Percentiles rank a stretch among this genome's conserved stretches.
Evolutionary conservation across 2,888 invertebrate genomes (phyloP).

Genomic region (Anthophora plumipes): DNA sequence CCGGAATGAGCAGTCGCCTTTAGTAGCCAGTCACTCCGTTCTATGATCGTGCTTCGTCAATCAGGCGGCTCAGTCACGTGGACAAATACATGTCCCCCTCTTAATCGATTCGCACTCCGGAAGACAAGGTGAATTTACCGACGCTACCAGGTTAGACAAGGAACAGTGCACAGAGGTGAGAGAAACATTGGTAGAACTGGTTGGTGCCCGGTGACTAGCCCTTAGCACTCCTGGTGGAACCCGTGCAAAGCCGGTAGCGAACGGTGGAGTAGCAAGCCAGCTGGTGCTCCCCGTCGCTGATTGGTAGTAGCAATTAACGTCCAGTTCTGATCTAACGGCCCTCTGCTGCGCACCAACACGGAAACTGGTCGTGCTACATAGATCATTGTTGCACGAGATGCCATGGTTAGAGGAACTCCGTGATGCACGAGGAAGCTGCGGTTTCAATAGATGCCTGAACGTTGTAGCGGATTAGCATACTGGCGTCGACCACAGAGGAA

Average conservation of each 20-base stretch:
- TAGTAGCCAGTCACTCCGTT: slow-evolving; percentile 27
- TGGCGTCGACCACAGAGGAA: slow-evolving; percentile 70
- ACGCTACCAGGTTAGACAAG: slow-evolving; percentile 19
- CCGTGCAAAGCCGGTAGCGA: slow-evolving; percentile 7
- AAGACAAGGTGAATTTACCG: slow-evolving; percentile 65
- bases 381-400: slow-evolving; percentile 79
- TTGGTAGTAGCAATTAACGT: slow-evolving; percentile 82
- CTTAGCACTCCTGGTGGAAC: slow-evolving; percentile 49
- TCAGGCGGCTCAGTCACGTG: slow-evolving; percentile 62
- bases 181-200: slow-evolving; percentile 46
- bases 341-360: slow-evolving; percentile 71
- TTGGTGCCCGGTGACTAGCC: slow-evolving; percentile 55
- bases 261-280: slow-evolving; percentile 33
- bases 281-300: slow-evolving; percentile 73
- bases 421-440: slow-evolving; percentile 71
- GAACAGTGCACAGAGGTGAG: slow-evolving; percentile 39
- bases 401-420: slow-evolving; percentile 72
- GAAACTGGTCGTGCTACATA: slow-evolving; percentile 72
- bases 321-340: slow-evolving; percentile 76
- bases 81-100: slow-evolving; percentile 55
- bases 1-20: slow-evolving; percentile 40
- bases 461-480: slow-evolving; percentile 76
- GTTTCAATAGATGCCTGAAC: slow-evolving; percentile 75
- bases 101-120: slow-evolving; percentile 62
- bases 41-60: slow-evolving; percentile 55